Evolutionary conservation across 1,140 invertebrate genomes (phyloP), one percentile per base, ranked within the genome.

Genomic region (Eupristina koningsbergeri): DNA sequence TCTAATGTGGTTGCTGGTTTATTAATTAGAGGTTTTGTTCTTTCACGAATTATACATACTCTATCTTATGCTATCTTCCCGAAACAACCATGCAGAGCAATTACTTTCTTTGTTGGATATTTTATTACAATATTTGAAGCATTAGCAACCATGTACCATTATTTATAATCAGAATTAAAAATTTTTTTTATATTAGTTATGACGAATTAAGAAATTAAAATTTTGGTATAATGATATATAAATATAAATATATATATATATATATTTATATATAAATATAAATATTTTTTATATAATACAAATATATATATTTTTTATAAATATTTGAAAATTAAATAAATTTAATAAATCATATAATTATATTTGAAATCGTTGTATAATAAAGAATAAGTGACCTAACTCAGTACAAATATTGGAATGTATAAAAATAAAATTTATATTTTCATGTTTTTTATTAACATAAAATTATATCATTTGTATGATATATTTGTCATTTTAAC

Each of bases 21-120:
- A n/a, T 88, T 95, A 17, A 95, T 96, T 88, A 92, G 93, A 69
- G 86, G 91, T 0, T 96, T 94, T 87, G 93, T 94, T 3, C 86
- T 93, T n/a, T 85, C 93, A 0, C 90, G 95, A 86, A 89, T 95
- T 73, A 83, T 88, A 7, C 95, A 96, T 86, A 95, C 95, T 0
- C 47, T 96, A 13, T 92, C 93, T 2, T 96, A 96, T 85, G 91
- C 93, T 78, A 88, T 94, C 82, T 88, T 89, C 0, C 90, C 93
- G 0, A 92, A 93, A 41, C 95, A 96, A 87, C 95, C 95, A 0
- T 86, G 91, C 3, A 92, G 95, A 86, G 93, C 89, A 0, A 73
- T 95, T 7, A 75, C 90, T 63, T 96, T 93, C 85, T 89, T 91
- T 50, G 88, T 93, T 17, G 94, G 93, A 2, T 88, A 89, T 36